Evolutionary conservation across 2,113 vertebrate species (phyloP).

Genomic region (Pteronura brasiliensis): DNA sequence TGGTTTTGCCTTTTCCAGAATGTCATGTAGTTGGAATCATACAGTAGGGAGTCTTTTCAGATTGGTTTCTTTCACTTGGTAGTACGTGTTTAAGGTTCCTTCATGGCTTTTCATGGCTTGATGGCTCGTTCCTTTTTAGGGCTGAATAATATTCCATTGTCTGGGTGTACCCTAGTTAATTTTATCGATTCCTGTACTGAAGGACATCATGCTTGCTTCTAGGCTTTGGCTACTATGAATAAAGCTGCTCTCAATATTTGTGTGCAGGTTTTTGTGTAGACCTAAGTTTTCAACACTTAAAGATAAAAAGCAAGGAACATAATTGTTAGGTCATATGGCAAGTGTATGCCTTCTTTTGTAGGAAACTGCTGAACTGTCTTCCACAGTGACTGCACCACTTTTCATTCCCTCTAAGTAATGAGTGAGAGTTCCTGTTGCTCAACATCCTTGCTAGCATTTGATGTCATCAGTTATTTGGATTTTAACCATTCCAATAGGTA

Average conservation of each 20-base stretch:
- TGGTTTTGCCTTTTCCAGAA: background rate
- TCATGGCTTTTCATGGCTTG: background rate
- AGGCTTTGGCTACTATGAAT: background rate
- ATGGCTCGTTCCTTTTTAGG: background rate
- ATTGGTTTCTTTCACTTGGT: background rate
- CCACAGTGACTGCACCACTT: background rate
- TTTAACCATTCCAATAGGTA: background rate
- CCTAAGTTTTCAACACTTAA: background rate
- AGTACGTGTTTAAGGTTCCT: background rate
- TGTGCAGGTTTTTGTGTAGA: background rate
- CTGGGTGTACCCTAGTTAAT: background rate
- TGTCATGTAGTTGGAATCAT: background rate
- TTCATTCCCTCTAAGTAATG: background rate
- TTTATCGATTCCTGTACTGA: background rate
- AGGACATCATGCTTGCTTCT: background rate
- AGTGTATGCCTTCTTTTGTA: background rate
- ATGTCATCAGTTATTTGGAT: background rate
- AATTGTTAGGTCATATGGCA: background rate
- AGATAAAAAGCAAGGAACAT: background rate
- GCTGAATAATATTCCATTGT: background rate
- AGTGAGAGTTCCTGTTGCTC: background rate
- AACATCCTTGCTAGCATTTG: background rate
- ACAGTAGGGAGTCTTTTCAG: background rate
- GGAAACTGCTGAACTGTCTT: background rate
- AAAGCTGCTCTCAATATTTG: background rate